phyloP scores from a whole-genome alignment of 2,888 invertebrate species.

The Eristalis pertinax region DNA sequence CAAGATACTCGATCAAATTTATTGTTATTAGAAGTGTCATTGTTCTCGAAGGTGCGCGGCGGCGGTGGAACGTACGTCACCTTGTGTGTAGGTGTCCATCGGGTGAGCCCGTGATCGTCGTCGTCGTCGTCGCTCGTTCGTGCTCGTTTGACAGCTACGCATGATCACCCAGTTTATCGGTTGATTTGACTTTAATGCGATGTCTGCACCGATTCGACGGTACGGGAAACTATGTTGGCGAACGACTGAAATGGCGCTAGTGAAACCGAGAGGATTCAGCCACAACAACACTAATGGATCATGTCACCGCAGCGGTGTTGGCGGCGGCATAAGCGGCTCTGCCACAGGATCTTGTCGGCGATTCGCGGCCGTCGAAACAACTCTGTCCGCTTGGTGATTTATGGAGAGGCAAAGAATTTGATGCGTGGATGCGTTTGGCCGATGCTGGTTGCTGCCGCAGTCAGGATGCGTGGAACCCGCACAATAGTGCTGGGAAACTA shows the following conservation, averaged over 20 bases:
- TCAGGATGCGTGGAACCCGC: conserved; percentile 25
- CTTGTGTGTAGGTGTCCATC: conserved; percentile 15
- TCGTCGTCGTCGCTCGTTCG: not conserved
- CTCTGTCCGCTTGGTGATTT: conserved; percentile 28
- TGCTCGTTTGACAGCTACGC: conserved; percentile 15
- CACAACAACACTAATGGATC: conserved; percentile 2
- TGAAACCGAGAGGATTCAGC: conserved; percentile 5
- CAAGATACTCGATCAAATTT: conserved; percentile 59
- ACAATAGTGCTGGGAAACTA: not conserved
- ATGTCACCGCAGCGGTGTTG: not conserved
- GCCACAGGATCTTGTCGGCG: conserved; percentile 14
- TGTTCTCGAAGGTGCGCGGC: conserved; percentile 10
- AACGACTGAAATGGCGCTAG: conserved; percentile 35
- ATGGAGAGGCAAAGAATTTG: conserved; percentile 7
- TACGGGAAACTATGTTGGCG: conserved; percentile 2
- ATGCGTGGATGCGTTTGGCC: conserved; percentile 24
- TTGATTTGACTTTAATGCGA: conserved; percentile 53
- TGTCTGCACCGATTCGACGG: conserved; percentile 19
- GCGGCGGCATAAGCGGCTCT: not conserved
- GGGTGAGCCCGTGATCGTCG: not conserved
- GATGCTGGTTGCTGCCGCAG: conserved; percentile 19
- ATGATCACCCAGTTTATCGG: conserved; percentile 28
- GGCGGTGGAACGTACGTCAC: not conserved
- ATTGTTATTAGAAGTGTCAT: conserved; percentile 60
- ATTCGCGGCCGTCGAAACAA: not conserved